These are phyloP conservation scores for Sebastes alutus DNA, from an alignment of 2,797 vertebrate genomes.

Conservation along the genomic window DNA sequence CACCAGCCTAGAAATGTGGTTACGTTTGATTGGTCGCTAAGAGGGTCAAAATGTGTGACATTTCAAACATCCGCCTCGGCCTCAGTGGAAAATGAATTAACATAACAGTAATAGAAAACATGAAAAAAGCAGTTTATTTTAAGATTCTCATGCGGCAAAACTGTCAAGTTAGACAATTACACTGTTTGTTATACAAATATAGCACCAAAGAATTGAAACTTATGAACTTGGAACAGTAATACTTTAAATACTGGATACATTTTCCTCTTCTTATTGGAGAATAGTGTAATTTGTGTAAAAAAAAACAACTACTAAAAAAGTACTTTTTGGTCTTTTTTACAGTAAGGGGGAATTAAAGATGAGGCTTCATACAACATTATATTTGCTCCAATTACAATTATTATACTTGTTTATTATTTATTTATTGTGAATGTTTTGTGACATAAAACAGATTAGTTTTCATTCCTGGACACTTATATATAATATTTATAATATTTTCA, in stretches of 20 bases:
- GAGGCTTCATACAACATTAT: background rate
- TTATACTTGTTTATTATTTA: too few species aligned
- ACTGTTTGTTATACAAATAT: background rate
- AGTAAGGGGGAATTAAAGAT: background rate
- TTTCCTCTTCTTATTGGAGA: background rate
- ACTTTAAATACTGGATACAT: background rate
- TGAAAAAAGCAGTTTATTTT: background rate
- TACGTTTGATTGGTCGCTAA: slow-evolving; percentile 41
- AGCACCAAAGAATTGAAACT: background rate
- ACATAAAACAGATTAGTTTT: background rate
- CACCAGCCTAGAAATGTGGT: slow-evolving; percentile 6
- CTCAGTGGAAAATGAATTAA: background rate
- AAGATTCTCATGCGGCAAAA: background rate
- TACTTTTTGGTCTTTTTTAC: too few species aligned
- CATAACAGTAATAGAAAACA: background rate
- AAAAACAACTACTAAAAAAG: too few species aligned
- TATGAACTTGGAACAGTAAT: background rate
- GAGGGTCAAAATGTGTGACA: background rate
- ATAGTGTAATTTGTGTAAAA: background rate
- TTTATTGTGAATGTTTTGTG: too few species aligned
- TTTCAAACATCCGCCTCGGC: background rate
- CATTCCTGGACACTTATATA: background rate
- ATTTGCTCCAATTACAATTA: background rate
- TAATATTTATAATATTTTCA: background rate
- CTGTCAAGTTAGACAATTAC: background rate